Evolutionary conservation across 30 jellyfish, hydroid and myxozoan species (phyloP), one percentile per base, ranked within the genome.

Genomic region (Hydractinia symbiolongicarpus): DNA sequence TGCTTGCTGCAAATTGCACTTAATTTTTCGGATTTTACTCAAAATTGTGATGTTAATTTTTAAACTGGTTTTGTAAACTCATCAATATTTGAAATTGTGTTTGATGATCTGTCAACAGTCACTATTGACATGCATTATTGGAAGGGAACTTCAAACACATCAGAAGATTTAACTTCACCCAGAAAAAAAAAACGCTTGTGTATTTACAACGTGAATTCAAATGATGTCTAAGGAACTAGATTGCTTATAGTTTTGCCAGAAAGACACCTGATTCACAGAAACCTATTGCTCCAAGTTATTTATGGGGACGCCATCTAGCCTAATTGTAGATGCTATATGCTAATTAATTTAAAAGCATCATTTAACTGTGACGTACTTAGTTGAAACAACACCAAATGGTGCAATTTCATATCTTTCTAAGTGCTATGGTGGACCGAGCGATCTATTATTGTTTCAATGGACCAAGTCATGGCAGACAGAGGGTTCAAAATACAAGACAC

Each of bases 321-420:
- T 30, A 30, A 2, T 30, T 30, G 44, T 30, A 30, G 44, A 1
- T 30, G 44, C 44, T 30, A 30, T 30, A 2, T 30, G 44, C 44
- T 30, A 2, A 30, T 30, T 2, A 30, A 30, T 52, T 16, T 58
- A 58, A 0, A 58, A 58, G 19, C 51, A 40, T 58, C 69, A 58
- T 58, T 13, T 3, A 11, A 58, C 1, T 11, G 15, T 16, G 19
- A 58, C 15, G 19, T 58, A 11, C 3, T 16, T 85, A 11, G 76
- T 85, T 53, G 90, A 4, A 6, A 81, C 78, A 8, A 85, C 95
- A 9, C 95, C 86, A 4, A 85, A 85, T 79, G 95, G 95, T 7
- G 60, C 81, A 7, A 71, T 85, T 1, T 8, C 77, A 16, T 85
- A 6, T 19, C 64, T 58, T 0, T 66, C 90, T n/a, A 73, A 49